A percentile compares a stretch with the other conserved stretches of the same genome.
Evolutionary conservation across 37 sponge, comb jelly and placozoan genomes (phyloP).

Genomic region (Cladorhizidae sp.): DNA sequence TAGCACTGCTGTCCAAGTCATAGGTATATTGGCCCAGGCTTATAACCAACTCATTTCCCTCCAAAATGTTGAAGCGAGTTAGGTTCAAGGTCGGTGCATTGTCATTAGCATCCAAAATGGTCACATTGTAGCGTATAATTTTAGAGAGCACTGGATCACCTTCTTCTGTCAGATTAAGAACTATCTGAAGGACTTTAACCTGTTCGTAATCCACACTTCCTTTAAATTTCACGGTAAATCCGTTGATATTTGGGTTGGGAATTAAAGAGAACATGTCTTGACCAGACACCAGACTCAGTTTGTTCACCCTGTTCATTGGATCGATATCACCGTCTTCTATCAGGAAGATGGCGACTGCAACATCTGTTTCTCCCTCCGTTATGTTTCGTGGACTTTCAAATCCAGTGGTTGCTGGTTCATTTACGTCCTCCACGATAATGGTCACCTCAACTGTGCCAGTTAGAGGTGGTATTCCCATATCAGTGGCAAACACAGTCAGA

Average conservation of each 20-base stretch:
- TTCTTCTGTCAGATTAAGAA: neutral
- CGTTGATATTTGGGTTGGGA: neutral
- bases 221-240: neutral
- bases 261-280: neutral
- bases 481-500: neutral
- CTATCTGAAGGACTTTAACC: neutral
- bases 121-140: neutral
- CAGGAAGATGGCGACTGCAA: neutral
- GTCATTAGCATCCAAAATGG: conserved; percentile 31
- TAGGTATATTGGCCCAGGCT: neutral
- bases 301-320: neutral
- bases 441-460: neutral
- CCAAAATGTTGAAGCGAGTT: neutral
- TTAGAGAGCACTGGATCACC: neutral
- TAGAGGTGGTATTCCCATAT: neutral
- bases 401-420: conserved; percentile 4
- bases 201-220: conserved; percentile 1
- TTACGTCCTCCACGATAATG: conserved; percentile 13
- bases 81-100: conserved; percentile 12
- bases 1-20: conserved; percentile 22
- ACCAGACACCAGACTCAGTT: neutral
- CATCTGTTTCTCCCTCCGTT: neutral
- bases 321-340: neutral
- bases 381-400: neutral
- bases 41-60: neutral